These are phyloP conservation scores for Sipha maydis DNA, from an alignment of 2,888 invertebrate species.

Conservation along the genomic window DNA sequence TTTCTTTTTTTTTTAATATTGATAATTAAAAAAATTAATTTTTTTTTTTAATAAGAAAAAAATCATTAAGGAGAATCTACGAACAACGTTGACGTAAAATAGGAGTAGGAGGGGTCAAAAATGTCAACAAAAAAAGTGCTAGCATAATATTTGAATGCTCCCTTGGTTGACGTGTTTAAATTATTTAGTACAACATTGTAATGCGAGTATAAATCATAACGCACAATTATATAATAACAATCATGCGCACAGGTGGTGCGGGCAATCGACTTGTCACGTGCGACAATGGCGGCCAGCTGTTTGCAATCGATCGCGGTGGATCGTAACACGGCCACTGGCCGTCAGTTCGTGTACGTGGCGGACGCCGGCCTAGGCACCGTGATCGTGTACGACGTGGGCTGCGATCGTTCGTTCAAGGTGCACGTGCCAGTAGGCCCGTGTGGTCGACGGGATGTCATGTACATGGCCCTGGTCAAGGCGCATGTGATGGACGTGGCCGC, in stretches of 20 bases:
- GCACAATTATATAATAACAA: too few relatives aligned
- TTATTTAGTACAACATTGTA: too few relatives aligned
- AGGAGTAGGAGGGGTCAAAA: too few relatives aligned
- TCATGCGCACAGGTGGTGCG: background rate
- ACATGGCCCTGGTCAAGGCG: constrained; percentile 15
- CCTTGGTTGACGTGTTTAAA: too few relatives aligned
- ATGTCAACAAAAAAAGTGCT: too few relatives aligned
- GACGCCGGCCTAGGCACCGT: constrained; percentile 36
- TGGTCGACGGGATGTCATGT: constrained; percentile 39
- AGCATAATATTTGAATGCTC: too few relatives aligned
- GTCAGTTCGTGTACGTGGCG: constrained; percentile 36
- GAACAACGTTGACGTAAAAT: too few relatives aligned
- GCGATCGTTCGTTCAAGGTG: constrained; percentile 51
- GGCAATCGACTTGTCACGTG: constrained; percentile 35
- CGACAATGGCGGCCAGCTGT: constrained; percentile 19
- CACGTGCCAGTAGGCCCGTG: constrained; percentile 42
- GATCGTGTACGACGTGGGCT: constrained; percentile 39
- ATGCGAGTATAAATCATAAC: too few relatives aligned
- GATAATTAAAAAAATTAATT: too few relatives aligned
- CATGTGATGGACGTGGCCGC: constrained; percentile 6
- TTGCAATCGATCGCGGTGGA: constrained; percentile 49
- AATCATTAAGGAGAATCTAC: too few relatives aligned
- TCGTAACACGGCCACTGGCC: constrained; percentile 5
- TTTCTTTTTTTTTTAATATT: too few relatives aligned
- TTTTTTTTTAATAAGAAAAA: too few relatives aligned